These are phyloP conservation scores for Holcopasites calliopsidis DNA, from an alignment of 1,140 invertebrate genomes.

Conservation along the genomic window DNA sequence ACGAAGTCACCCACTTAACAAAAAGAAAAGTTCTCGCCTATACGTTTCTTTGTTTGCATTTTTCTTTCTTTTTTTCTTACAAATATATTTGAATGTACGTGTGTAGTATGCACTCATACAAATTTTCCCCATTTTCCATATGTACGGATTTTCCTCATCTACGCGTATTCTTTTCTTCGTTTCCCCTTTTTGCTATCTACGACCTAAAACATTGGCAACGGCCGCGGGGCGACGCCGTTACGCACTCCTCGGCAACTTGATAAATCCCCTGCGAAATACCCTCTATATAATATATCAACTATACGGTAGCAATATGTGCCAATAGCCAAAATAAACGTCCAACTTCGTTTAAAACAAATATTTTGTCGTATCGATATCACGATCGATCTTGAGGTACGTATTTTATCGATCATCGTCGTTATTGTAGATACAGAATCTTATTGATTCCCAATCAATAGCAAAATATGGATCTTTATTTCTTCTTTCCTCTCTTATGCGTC, in stretches of 20 bases:
- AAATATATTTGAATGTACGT: constrained; percentile 39
- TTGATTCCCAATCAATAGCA: constrained; percentile 73
- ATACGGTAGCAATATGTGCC: constrained; percentile 69
- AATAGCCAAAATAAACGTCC: constrained; percentile 74
- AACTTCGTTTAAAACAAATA: constrained; percentile 75
- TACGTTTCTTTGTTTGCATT: constrained; percentile 63
- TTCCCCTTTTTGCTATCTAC: constrained; percentile 63
- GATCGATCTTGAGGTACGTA: constrained; percentile 78
- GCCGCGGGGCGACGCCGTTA: constrained; percentile 19
- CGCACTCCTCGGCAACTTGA: constrained; percentile 9
- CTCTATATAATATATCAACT: constrained; percentile 62
- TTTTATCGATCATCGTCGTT: constrained; percentile 73
- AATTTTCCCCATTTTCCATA: constrained; percentile 29
- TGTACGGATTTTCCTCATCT: constrained; percentile 52
- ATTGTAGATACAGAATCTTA: constrained; percentile 71
- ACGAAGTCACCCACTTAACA: constrained; percentile 56
- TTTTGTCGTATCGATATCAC: constrained; percentile 75
- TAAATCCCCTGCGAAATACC: constrained; percentile 13
- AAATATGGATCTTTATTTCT: constrained; percentile 73
- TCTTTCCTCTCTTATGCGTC: constrained; percentile 66
- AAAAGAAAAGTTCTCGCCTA: constrained; percentile 65
- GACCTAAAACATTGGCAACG: constrained; percentile 60
- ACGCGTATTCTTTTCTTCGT: constrained; percentile 37
- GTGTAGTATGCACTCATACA: constrained; percentile 22
- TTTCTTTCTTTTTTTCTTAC: constrained; percentile 43